These are phyloP conservation scores for Morpho helenor DNA, from an alignment of 2,888 invertebrate species.

Conservation along the genomic window DNA sequence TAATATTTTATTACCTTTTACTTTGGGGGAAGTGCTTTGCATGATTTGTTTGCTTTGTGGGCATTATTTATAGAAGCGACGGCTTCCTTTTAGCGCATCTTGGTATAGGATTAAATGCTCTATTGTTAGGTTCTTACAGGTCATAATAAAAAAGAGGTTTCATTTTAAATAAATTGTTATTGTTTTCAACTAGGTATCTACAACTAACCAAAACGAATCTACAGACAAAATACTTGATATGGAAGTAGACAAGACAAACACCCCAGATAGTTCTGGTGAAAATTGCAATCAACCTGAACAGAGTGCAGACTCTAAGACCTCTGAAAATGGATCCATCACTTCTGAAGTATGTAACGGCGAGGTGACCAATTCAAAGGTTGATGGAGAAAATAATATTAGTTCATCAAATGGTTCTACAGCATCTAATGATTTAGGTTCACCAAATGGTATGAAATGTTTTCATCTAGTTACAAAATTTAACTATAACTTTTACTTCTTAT, in stretches of 20 bases:
- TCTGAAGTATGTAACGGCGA: slow-evolving; percentile 63
- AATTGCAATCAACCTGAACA: slow-evolving; percentile 63
- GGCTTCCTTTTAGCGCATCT: too few species aligned
- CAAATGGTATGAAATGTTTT: slow-evolving; percentile 41
- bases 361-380: slow-evolving; percentile 63
- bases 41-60: too few species aligned
- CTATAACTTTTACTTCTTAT: too few species aligned
- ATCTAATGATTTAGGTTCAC: slow-evolving; percentile 52
- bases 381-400: slow-evolving; percentile 62
- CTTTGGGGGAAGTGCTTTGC: too few species aligned
- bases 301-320: slow-evolving; percentile 50
- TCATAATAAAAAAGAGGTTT: too few species aligned
- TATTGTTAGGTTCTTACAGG: too few species aligned
- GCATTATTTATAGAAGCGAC: too few species aligned
- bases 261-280: slow-evolving; percentile 71
- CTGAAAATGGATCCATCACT: slow-evolving; percentile 38
- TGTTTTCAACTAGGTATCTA: slow-evolving; percentile 54
- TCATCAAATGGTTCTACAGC: slow-evolving; percentile 76
- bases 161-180: background rate
- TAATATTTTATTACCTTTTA: too few species aligned
- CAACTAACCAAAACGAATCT: slow-evolving; percentile 56
- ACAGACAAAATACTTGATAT: slow-evolving; percentile 40
- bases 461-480: background rate
- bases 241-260: slow-evolving; percentile 53
- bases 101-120: too few species aligned